A percentile compares a stretch with the other conserved stretches of the same genome.
Conservation (phyloP, 1,140 invertebrate genomes). For the Drosophila azteca region DNA sequence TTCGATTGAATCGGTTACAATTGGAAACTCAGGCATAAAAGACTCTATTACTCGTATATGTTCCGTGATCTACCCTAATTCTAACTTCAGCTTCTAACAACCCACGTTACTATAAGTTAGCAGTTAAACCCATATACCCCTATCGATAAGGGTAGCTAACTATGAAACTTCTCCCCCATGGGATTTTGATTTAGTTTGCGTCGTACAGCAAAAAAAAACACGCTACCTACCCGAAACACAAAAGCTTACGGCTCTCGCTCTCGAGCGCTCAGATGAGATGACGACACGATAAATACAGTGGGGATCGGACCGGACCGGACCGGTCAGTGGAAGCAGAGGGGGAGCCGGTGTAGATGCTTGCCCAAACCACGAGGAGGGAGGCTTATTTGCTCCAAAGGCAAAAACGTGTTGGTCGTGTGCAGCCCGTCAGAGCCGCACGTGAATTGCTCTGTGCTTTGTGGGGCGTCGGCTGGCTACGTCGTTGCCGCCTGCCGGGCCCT, state of each 20-base stretch:
- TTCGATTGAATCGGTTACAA: too few relatives aligned
- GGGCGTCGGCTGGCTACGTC: constrained; percentile 13
- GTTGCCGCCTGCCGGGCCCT: constrained; percentile 46
- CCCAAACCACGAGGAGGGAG: constrained; percentile 35
- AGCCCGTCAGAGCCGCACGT: constrained; percentile 49
- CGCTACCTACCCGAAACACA: constrained; percentile 11
- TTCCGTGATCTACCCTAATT: too few relatives aligned
- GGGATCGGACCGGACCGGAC: background rate
- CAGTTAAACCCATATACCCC: constrained; percentile 1
- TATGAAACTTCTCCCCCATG: constrained; percentile 20
- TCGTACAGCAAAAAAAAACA: background rate
- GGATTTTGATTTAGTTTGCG: constrained; percentile 20
- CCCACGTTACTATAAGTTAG: background rate
- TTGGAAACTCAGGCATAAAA: too few relatives aligned
- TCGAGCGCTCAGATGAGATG: constrained; percentile 16
- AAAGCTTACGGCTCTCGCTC: constrained; percentile 18
- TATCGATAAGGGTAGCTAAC: constrained; percentile 25
- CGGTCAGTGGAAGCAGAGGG: background rate
- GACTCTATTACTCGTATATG: too few relatives aligned
- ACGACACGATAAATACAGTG: constrained; percentile 31
- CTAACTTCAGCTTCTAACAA: too few relatives aligned
- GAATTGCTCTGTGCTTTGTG: constrained; percentile 46
- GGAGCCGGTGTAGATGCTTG: background rate
- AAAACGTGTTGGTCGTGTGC: constrained; percentile 77
- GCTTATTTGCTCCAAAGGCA: constrained; percentile 38